Percentiles rank a stretch among this genome's conserved stretches.
Conservation (phyloP, 2,888 invertebrate species). For the Julus scandinavius region DNA sequence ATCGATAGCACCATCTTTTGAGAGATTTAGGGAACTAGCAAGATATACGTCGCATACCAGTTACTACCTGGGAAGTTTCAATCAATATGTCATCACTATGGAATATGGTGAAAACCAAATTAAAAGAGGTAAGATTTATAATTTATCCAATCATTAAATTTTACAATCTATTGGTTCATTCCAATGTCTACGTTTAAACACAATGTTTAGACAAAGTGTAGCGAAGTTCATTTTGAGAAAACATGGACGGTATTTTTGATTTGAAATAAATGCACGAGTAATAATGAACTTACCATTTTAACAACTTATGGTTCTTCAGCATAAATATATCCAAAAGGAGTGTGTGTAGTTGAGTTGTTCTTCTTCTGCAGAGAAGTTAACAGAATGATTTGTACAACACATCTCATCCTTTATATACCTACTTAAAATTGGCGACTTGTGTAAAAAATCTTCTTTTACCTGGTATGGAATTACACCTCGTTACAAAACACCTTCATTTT, state of each 20-base stretch:
- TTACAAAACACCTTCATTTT: conserved; percentile 15
- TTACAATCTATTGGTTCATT: no score
- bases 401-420: conserved; percentile 28
- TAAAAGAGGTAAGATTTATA: no score
- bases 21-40: no score
- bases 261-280: neutral
- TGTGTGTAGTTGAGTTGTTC: neutral
- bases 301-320: neutral
- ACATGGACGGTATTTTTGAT: no score
- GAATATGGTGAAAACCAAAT: no score
- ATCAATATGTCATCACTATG: no score
- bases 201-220: no score
- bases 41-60: no score
- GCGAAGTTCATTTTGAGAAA: no score
- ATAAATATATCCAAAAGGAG: neutral
- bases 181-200: no score
- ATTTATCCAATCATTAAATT: no score
- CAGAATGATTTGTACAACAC: conserved; percentile 17
- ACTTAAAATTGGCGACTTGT: neutral
- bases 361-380: conserved; percentile 12
- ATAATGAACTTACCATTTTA: neutral
- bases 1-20: neutral
- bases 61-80: no score
- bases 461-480: conserved; percentile 3
- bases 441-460: conserved; percentile 29